phyloP scores from a whole-genome alignment of 2,888 invertebrate genomes.

The Lamellibrachia satsuma region DNA sequence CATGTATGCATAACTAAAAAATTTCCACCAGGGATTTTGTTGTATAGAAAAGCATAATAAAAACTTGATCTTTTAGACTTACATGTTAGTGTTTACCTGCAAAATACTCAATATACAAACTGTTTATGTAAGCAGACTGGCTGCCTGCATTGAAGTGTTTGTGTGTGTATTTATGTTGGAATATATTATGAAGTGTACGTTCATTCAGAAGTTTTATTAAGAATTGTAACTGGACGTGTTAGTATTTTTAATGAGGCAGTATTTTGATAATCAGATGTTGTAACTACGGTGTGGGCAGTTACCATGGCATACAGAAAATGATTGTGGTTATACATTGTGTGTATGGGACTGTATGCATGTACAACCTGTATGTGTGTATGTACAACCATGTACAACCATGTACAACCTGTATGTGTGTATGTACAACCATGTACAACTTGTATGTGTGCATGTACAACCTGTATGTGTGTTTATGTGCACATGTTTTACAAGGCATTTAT shows the following conservation, averaged over 20 bases:
- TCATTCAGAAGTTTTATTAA: neutral
- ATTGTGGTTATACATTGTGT: neutral
- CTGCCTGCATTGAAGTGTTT: neutral
- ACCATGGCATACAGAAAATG: neutral
- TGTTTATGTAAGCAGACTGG: neutral
- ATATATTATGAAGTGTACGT: neutral
- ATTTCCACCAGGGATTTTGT: too few relatives aligned
- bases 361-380: neutral
- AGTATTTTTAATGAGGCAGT: constrained; percentile 9
- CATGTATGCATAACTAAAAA: too few relatives aligned
- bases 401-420: neutral
- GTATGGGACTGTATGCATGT: neutral
- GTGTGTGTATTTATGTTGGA: neutral
- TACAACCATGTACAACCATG: neutral
- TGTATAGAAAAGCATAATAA: too few relatives aligned
- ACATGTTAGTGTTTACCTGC: neutral
- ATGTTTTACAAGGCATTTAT: neutral
- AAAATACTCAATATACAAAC: neutral
- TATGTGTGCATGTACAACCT: too few relatives aligned
- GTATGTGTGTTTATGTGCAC: neutral
- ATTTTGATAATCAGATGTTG: neutral
- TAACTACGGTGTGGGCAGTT: neutral
- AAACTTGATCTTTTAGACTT: neutral
- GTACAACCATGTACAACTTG: too few relatives aligned
- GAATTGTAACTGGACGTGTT: neutral